Evolutionary conservation across 2,113 vertebrate species (phyloP).

Genomic region (Lycaon pictus): DNA sequence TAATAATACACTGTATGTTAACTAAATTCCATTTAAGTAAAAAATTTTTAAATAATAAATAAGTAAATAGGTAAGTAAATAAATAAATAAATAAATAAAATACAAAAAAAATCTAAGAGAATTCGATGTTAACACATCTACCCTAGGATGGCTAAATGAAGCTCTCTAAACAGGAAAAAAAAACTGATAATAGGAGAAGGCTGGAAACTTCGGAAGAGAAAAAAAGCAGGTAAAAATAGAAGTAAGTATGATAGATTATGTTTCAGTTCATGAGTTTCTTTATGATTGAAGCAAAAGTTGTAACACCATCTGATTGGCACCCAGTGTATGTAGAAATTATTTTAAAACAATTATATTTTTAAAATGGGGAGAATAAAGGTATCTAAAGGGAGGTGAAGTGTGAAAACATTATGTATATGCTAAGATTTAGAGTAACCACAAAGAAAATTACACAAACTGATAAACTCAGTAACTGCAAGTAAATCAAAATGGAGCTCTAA

Average conservation of each 20-base stretch:
- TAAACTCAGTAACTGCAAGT: not conserved
- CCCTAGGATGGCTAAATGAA: not conserved
- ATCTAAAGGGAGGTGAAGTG: not conserved
- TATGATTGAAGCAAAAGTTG: not conserved
- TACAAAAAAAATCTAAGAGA: not conserved
- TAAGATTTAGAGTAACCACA: not conserved
- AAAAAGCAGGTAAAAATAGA: not conserved
- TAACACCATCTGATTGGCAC: not conserved
- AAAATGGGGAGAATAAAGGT: not conserved
- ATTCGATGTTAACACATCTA: not conserved
- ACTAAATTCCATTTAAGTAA: not conserved
- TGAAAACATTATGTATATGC: not conserved
- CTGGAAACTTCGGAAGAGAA: not conserved
- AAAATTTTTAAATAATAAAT: not conserved
- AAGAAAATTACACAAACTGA: not conserved
- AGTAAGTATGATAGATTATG: not conserved
- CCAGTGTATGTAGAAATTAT: not conserved
- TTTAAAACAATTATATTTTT: conserved; percentile 9
- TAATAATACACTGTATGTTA: not conserved
- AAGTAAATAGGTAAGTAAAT: not conserved
- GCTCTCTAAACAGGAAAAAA: not conserved
- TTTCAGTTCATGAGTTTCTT: not conserved
- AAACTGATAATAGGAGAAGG: not conserved
- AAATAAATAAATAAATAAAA: too few relatives aligned
- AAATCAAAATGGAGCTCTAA: not conserved